Conservation (phyloP, 1,140 invertebrate species). For the Euura saliciscinereae region DNA sequence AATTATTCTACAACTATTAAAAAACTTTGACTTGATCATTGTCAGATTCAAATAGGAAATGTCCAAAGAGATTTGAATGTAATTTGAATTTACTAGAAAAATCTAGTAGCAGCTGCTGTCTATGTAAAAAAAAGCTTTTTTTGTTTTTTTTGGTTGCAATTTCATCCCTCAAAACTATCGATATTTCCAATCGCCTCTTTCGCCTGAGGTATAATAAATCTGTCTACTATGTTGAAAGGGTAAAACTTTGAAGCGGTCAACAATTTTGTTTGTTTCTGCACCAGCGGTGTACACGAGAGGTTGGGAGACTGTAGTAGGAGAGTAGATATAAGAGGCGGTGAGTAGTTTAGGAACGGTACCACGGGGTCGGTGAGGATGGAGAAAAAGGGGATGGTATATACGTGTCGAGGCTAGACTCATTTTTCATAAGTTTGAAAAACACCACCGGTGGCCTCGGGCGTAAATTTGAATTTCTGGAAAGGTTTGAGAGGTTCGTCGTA, state of each 20-base stretch:
- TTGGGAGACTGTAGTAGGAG: conserved; percentile 7
- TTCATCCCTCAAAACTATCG: no score
- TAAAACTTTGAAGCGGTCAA: conserved; percentile 38
- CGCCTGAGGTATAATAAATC: conserved; percentile 37
- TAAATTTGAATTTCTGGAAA: conserved; percentile 57
- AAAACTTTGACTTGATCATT: no score
- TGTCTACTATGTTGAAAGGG: not conserved
- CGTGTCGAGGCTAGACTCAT: conserved; percentile 44
- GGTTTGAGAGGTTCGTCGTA: not conserved
- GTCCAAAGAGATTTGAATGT: no score
- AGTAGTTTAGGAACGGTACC: no score
- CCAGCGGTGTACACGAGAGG: conserved; percentile 8
- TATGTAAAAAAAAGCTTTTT: no score
- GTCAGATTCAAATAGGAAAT: no score
- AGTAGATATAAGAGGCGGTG: not conserved
- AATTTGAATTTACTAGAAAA: no score
- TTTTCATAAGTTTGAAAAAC: conserved; percentile 58
- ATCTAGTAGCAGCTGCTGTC: no score
- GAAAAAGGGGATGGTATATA: conserved; percentile 6
- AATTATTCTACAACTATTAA: no score
- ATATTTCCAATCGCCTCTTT: no score
- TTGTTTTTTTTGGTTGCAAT: no score
- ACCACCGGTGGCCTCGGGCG: conserved; percentile 41
- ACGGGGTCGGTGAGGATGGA: not conserved
- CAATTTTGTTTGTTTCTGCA: conserved; percentile 41